Evolutionary conservation across 2,113 vertebrate species (phyloP), one percentile per base, ranked within the genome.

Genomic region (Onychorhynchus coronatus): DNA sequence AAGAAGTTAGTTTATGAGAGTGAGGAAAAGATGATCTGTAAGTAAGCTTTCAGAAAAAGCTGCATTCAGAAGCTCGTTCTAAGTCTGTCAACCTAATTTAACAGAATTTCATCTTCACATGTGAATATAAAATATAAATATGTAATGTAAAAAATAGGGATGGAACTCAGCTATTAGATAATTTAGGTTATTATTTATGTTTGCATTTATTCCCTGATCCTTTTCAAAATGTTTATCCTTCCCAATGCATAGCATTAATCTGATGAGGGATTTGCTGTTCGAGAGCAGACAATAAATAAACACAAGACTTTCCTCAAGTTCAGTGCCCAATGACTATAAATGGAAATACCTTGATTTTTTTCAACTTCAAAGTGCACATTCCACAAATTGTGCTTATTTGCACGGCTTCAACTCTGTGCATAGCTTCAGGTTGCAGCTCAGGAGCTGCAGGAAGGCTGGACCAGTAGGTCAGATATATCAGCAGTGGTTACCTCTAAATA

Each of bases 1-100:
- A 80, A 93, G 83, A 95, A 84, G 75, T 66, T 19, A 17, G 50
- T 95, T 96, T 91, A 31, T 52, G 35, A 49, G 62, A 93, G 46
- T 62, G 88, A 81, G 44, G 37, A 59, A 73, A 71, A 59, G 39
- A 70, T 78, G 77, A 85, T 74, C 62, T 78, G 33, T 77, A 79
- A 93, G 58, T 23, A 77, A 71, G 74, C 35, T 72, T 86, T 88
- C 53, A 41, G 61, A 25, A 84, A 70, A 94, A 88, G 56, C 59
- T 84, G 55, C 46, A 41, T 84, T 91, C 79, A 91, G 76, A 89
- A 95, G 67, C 59, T 74, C 68, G n/a, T 70, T 79, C 49, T 47
- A 66, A 52, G 30, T 63, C 80, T 93, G 83, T 85, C 66, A 94
- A 3, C 35, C 35, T 55, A 70, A 93, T 93, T 80, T 90, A 91